Percentiles rank a stretch among this genome's conserved stretches.
phyloP scores from a whole-genome alignment of 2,797 vertebrate species.

The Holocentrus rufus region DNA sequence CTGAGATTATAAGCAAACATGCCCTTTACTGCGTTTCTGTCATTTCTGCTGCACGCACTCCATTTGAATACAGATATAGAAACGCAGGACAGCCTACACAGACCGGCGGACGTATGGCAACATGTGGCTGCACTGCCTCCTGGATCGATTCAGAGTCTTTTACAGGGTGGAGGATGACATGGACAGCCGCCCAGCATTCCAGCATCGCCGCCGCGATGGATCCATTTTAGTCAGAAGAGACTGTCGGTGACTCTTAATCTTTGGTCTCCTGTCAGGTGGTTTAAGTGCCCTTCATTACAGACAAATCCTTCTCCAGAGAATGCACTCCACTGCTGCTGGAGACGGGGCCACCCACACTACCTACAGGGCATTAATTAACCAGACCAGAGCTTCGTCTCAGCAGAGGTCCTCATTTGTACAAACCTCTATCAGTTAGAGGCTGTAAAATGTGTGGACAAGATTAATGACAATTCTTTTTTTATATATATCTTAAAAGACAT shows the following conservation, averaged over 20 bases:
- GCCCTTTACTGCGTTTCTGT: slow-evolving; percentile 26
- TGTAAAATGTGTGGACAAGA: slow-evolving; percentile 60
- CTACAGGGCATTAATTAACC: slow-evolving; percentile 76
- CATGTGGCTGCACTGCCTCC: slow-evolving; percentile 10
- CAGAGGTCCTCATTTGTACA: slow-evolving; percentile 57
- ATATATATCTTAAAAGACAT: slow-evolving; percentile 50
- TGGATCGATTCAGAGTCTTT: not conserved
- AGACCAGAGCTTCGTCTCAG: slow-evolving; percentile 56
- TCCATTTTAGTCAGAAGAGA: slow-evolving; percentile 45
- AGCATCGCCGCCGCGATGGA: slow-evolving; percentile 45
- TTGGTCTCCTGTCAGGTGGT: slow-evolving; percentile 65
- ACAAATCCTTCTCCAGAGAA: slow-evolving; percentile 66
- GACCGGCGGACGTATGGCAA: not conserved
- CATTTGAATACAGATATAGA: slow-evolving; percentile 22
- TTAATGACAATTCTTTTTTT: slow-evolving; percentile 60
- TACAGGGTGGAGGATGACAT: not conserved
- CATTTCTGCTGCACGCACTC: not conserved
- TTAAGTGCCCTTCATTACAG: slow-evolving; percentile 73
- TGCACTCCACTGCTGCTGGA: slow-evolving; percentile 52
- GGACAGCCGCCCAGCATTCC: slow-evolving; percentile 13
- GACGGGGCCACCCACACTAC: slow-evolving; percentile 63
- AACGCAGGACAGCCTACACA: not conserved
- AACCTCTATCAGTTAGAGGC: slow-evolving; percentile 59
- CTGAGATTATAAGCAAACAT: slow-evolving; percentile 44
- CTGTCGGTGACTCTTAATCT: slow-evolving; percentile 70